A percentile compares a stretch with the other conserved stretches of the same genome.
These are phyloP conservation scores for Rotaria socialis DNA, from an alignment of 2,888 invertebrate genomes.

Conservation along the genomic window DNA sequence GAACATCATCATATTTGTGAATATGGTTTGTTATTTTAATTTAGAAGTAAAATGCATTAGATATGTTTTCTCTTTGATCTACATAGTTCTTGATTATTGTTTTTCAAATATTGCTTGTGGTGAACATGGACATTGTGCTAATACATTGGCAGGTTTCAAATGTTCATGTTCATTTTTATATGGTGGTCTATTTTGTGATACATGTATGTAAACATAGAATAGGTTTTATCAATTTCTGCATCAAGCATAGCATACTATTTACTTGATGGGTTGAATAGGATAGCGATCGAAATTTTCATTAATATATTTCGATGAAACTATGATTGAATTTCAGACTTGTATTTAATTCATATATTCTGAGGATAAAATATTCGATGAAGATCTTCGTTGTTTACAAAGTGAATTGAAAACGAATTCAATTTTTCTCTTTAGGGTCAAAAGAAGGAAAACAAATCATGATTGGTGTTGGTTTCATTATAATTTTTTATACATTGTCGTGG, in stretches of 20 bases:
- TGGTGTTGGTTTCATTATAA: background rate
- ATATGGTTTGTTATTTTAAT: background rate
- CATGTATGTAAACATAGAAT: background rate
- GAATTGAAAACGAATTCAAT: too few relatives aligned
- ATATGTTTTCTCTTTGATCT: background rate
- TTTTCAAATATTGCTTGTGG: background rate
- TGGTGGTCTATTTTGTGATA: background rate
- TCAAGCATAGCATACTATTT: too few relatives aligned
- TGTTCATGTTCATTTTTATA: slow-evolving; percentile 20
- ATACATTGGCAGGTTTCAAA: background rate
- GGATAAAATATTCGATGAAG: too few relatives aligned
- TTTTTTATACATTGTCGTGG: background rate
- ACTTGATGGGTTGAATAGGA: too few relatives aligned
- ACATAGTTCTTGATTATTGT: background rate
- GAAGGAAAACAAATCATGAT: background rate
- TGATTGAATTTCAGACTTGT: too few relatives aligned
- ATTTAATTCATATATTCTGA: too few relatives aligned
- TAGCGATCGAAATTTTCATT: too few relatives aligned
- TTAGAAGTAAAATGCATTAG: too few relatives aligned
- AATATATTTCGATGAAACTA: too few relatives aligned
- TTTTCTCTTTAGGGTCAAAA: background rate
- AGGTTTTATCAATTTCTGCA: background rate
- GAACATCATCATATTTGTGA: background rate
- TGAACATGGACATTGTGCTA: background rate
- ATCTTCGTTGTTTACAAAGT: too few relatives aligned